These are phyloP conservation scores for Prosapia bicincta DNA, from an alignment of 2,888 invertebrate genomes.

Conservation along the genomic window DNA sequence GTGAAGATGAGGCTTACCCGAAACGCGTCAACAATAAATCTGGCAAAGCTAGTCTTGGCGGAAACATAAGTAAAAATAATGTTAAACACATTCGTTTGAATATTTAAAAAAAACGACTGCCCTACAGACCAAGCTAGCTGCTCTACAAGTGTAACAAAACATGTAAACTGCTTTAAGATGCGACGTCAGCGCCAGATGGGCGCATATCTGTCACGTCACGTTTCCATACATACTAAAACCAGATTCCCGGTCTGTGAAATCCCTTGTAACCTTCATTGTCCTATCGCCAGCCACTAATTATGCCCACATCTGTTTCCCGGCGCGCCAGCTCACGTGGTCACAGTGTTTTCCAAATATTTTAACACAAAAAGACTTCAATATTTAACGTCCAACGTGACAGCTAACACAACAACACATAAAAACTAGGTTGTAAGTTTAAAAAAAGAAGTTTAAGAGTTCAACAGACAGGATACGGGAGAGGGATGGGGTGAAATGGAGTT, in stretches of 20 bases:
- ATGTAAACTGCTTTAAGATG: background rate
- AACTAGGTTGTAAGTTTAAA: background rate
- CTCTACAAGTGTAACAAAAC: background rate
- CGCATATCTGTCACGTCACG: background rate
- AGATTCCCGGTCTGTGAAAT: background rate
- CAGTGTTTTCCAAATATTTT: background rate
- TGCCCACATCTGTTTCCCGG: background rate
- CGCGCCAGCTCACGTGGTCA: background rate
- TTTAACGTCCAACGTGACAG: background rate
- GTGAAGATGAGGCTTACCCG: too few species aligned
- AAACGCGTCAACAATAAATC: too few species aligned
- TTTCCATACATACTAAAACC: background rate
- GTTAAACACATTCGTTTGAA: too few species aligned
- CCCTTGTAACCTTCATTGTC: background rate
- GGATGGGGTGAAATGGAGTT: background rate
- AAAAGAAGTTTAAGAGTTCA: background rate
- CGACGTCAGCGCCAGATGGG: background rate
- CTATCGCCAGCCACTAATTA: background rate
- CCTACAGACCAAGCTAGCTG: background rate
- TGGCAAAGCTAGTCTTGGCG: too few species aligned
- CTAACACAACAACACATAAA: background rate
- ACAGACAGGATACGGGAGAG: background rate
- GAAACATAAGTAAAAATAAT: too few species aligned
- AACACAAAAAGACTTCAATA: background rate
- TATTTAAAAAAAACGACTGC: too few species aligned